Percentiles rank a stretch among this genome's conserved stretches.
Conservation (phyloP, 1,140 invertebrate genomes). For the Hestina assimilis region DNA sequence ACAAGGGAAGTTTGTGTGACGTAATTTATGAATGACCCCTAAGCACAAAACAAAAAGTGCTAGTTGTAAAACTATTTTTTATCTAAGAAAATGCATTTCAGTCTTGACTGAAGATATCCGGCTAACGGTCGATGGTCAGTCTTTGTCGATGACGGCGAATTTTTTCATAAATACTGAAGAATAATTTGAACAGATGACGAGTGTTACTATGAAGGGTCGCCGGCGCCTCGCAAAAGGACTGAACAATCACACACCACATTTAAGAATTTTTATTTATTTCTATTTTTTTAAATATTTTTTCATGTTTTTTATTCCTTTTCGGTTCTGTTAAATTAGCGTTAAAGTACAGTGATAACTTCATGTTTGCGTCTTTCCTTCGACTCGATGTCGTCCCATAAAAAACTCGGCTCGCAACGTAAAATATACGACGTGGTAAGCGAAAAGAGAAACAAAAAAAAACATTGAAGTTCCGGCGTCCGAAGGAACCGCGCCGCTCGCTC, state of each 20-base stretch:
- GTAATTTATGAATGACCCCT: too few relatives aligned
- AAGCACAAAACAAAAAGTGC: too few relatives aligned
- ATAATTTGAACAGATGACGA: slow-evolving; percentile 65
- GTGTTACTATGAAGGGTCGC: slow-evolving; percentile 59
- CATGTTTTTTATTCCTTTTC: slow-evolving; percentile 47
- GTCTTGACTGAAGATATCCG: slow-evolving; percentile 37
- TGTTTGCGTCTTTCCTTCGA: slow-evolving; percentile 60
- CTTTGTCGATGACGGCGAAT: slow-evolving; percentile 22
- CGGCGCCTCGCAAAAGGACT: slow-evolving; percentile 50
- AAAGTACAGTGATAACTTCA: slow-evolving; percentile 65
- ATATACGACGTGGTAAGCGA: slow-evolving; percentile 56
- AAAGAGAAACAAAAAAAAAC: slow-evolving; percentile 74
- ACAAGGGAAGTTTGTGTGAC: too few relatives aligned
- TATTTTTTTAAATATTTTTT: slow-evolving; percentile 60
- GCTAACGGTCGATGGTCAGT: slow-evolving; percentile 31
- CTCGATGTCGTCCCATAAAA: slow-evolving; percentile 38
- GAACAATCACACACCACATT: slow-evolving; percentile 75
- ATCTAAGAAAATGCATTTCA: slow-evolving; percentile 36
- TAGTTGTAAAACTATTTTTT: too few relatives aligned
- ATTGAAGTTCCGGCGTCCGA: slow-evolving; percentile 54
- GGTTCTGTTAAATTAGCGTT: slow-evolving; percentile 67
- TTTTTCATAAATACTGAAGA: not conserved
- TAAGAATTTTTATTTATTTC: slow-evolving; percentile 73
- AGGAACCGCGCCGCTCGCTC: slow-evolving; percentile 27
- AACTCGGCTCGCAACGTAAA: slow-evolving; percentile 52